Conservation (phyloP, 2,797 vertebrate genomes). For the Botia kubotai region DNA sequence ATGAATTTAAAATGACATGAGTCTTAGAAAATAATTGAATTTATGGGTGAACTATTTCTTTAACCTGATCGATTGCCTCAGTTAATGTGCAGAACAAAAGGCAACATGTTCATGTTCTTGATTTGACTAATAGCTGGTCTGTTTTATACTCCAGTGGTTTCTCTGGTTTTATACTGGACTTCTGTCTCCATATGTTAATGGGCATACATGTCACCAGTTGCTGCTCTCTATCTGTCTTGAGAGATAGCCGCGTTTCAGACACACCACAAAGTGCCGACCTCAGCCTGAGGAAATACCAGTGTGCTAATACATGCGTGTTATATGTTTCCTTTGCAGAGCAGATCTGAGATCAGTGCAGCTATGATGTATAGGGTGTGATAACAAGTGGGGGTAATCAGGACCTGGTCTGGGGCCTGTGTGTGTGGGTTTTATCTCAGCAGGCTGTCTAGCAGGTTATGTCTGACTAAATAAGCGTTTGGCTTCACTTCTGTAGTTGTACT, state of each 20-base stretch:
- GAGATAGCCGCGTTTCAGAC: slow-evolving; percentile 60
- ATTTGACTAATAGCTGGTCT: slow-evolving; percentile 22
- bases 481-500: too few relatives aligned
- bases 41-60: neutral
- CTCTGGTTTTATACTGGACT: slow-evolving; percentile 15
- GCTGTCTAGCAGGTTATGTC: too few relatives aligned
- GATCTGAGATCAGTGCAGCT: slow-evolving; percentile 31
- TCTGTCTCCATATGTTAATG: slow-evolving; percentile 20
- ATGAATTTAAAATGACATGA: neutral
- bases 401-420: too few relatives aligned
- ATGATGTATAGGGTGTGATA: neutral
- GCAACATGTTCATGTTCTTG: neutral
- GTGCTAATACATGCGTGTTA: slow-evolving; percentile 66
- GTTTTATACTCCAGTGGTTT: slow-evolving; percentile 12
- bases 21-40: neutral
- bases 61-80: neutral
- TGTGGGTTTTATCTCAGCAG: slow-evolving; percentile 36
- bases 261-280: slow-evolving; percentile 67
- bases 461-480: too few relatives aligned
- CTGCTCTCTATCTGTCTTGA: slow-evolving; percentile 34
- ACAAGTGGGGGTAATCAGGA: slow-evolving; percentile 17
- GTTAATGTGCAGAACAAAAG: neutral
- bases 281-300: slow-evolving; percentile 71
- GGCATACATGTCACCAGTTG: slow-evolving; percentile 60
- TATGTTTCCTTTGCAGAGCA: slow-evolving; percentile 47